A percentile compares a stretch with the other conserved stretches of the same genome.
Conservation (phyloP, 2,113 vertebrate species). For the Columba janthina region DNA sequence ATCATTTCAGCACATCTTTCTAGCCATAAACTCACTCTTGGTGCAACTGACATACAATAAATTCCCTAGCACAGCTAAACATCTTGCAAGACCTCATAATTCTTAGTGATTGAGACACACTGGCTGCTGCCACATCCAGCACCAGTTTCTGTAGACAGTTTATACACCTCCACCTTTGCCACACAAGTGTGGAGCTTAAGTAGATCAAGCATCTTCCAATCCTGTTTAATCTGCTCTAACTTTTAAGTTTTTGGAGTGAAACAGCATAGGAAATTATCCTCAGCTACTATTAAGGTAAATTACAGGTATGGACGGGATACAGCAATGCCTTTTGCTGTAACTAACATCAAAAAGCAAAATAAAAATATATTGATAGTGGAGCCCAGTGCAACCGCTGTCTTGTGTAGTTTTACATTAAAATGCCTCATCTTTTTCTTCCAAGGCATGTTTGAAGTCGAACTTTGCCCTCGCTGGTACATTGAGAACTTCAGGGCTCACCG, state of each 20-base stretch:
- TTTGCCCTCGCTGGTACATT: background rate
- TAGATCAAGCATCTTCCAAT: background rate
- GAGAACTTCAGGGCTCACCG: background rate
- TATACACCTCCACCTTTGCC: background rate
- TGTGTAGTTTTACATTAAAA: background rate
- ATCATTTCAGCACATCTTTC: background rate
- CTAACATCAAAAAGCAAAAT: background rate
- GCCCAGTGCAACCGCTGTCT: background rate
- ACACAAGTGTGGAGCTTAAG: rapidly evolving
- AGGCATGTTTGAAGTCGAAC: background rate
- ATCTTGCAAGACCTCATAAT: background rate
- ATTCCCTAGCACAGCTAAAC: background rate
- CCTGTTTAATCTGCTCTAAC: background rate
- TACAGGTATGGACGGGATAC: background rate
- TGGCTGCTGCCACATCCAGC: background rate
- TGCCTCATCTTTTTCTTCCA: background rate
- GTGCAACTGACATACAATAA: background rate
- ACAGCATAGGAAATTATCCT: background rate
- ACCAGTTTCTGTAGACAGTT: background rate
- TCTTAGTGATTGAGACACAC: background rate
- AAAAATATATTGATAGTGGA: background rate
- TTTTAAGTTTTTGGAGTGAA: background rate
- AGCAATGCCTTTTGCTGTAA: background rate
- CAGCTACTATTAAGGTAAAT: background rate
- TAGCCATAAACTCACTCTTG: background rate